These are phyloP conservation scores for Whitmania pigra DNA, from an alignment of 1,140 invertebrate species.

Conservation along the genomic window DNA sequence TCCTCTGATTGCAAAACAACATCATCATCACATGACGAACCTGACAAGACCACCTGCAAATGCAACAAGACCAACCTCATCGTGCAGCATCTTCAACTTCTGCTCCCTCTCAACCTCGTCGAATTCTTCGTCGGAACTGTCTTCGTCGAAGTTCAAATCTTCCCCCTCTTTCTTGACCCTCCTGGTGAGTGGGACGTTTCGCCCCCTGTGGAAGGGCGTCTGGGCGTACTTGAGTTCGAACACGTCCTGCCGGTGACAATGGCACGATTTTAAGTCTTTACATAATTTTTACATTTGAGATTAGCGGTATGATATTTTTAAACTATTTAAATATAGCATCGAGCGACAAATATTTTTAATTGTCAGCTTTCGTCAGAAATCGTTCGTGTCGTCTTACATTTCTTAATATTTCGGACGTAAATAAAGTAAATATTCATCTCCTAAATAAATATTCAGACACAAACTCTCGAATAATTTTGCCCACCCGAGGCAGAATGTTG, in stretches of 20 bases:
- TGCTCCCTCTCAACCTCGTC: slow-evolving; percentile 53
- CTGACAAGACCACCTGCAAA: not conserved
- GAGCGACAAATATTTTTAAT: too few relatives aligned
- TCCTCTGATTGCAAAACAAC: not conserved
- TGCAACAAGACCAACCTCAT: slow-evolving; percentile 59
- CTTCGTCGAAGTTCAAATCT: not conserved
- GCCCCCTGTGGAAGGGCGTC: slow-evolving; percentile 72
- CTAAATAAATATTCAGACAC: too few relatives aligned
- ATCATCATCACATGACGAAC: too few relatives aligned
- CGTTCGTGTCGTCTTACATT: too few relatives aligned
- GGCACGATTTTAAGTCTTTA: too few relatives aligned
- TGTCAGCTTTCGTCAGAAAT: too few relatives aligned
- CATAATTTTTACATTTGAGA: too few relatives aligned
- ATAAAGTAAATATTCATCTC: too few relatives aligned
- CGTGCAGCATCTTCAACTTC: slow-evolving; percentile 71
- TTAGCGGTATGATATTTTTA: too few relatives aligned
- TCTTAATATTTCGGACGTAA: too few relatives aligned
- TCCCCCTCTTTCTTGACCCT: not conserved
- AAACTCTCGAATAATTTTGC: too few relatives aligned
- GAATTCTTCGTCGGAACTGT: slow-evolving; percentile 15
- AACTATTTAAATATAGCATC: not conserved
- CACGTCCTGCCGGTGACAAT: slow-evolving; percentile 52
- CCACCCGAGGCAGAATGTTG: too few relatives aligned
- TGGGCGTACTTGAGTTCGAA: slow-evolving; percentile 92
- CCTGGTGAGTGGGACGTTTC: not conserved